Percentiles rank a stretch among this genome's conserved stretches.
Conservation (phyloP, 2,888 invertebrate species). For the Cataglyphis altisquamis region DNA sequence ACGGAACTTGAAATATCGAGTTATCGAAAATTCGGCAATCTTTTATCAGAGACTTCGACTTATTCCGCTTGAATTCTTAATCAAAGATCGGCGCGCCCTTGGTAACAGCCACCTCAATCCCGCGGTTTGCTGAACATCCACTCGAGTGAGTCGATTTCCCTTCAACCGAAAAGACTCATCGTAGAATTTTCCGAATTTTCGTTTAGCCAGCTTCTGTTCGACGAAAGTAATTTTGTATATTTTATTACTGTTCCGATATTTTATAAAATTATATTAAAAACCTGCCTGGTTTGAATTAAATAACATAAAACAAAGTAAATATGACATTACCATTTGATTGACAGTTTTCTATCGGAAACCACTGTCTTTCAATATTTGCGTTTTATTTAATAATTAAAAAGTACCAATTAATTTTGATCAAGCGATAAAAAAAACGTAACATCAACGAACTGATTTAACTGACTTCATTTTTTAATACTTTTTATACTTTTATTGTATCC, state of each 20-base stretch:
- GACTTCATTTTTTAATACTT: constrained; percentile 6
- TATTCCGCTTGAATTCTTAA: constrained; percentile 82
- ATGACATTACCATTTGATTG: background rate
- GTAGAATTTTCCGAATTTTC: constrained; percentile 54
- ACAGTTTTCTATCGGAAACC: background rate
- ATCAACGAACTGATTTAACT: background rate
- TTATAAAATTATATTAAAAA: constrained; percentile 40
- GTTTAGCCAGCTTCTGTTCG: constrained; percentile 1
- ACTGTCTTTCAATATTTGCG: background rate
- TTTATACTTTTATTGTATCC: constrained; percentile 30
- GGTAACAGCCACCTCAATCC: constrained; percentile 79
- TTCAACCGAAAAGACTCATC: constrained; percentile 50
- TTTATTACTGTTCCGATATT: constrained; percentile 31
- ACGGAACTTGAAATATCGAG: background rate
- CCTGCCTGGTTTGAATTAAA: constrained; percentile 8
- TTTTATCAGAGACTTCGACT: constrained; percentile 76
- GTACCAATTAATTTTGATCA: constrained; percentile 42
- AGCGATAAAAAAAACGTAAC: constrained; percentile 8
- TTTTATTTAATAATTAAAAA: constrained; percentile 46
- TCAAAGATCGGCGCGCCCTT: constrained; percentile 74
- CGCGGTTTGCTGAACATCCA: constrained; percentile 59
- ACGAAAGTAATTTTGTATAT: constrained; percentile 25
- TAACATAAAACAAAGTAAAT: constrained; percentile 4
- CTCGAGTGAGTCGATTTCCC: constrained; percentile 47
- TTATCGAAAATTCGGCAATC: constrained; percentile 56